phyloP scores from a whole-genome alignment of 2,797 vertebrate species.

The Cottoperca gobio region DNA sequence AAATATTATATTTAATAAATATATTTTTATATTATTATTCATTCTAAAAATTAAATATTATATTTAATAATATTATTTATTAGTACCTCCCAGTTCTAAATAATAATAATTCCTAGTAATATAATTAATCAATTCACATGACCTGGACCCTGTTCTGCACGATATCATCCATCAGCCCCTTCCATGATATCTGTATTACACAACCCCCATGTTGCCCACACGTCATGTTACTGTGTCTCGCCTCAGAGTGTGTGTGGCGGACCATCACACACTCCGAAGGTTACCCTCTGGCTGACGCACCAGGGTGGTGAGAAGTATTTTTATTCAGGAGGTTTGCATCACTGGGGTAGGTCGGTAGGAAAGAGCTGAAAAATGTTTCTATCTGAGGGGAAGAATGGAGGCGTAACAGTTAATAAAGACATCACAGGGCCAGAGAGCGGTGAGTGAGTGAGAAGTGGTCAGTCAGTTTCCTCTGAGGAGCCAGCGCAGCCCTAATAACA shows the following conservation, averaged over 20 bases:
- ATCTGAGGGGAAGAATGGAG: conserved; percentile 72
- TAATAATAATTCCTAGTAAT: not conserved
- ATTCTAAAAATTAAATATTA: no score
- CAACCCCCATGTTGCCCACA: conserved; percentile 18
- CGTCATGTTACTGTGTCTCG: conserved; percentile 26
- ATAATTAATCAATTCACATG: not conserved
- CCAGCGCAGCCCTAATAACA: conserved; percentile 54
- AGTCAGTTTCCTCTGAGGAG: conserved; percentile 73
- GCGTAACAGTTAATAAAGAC: conserved; percentile 71
- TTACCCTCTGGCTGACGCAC: conserved; percentile 61
- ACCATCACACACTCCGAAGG: conserved; percentile 58
- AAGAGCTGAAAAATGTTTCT: conserved; percentile 76
- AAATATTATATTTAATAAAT: no score
- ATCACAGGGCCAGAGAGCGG: conserved; percentile 58
- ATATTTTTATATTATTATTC: no score
- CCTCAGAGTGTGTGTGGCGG: conserved; percentile 54
- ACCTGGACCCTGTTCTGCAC: not conserved
- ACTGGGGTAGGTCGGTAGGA: conserved; percentile 78
- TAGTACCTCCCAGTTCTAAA: not conserved
- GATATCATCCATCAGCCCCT: conserved; percentile 5
- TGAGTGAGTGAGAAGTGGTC: conserved; percentile 67
- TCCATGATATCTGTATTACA: conserved; percentile 14
- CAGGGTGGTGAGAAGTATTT: conserved; percentile 64
- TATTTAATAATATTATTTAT: no score
- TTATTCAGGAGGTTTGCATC: conserved; percentile 74